These are phyloP conservation scores for Yponomeuta cagnagella DNA, from an alignment of 2,888 invertebrate species.

Conservation along the genomic window DNA sequence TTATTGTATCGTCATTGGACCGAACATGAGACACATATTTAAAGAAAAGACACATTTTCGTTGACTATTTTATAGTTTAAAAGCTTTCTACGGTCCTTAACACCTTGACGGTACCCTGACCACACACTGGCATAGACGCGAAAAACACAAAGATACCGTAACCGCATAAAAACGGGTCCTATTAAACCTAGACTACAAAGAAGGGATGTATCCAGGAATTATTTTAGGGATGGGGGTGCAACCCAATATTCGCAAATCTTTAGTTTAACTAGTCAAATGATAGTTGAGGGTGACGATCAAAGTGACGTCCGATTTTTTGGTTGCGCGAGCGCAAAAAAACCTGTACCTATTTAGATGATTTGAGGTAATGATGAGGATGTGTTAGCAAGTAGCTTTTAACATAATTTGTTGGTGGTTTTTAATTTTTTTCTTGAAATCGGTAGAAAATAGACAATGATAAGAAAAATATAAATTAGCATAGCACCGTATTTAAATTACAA, in stretches of 20 bases:
- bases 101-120: too few relatives aligned
- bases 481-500: not conserved
- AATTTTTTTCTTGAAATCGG: too few relatives aligned
- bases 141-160: slow-evolving; percentile 20
- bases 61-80: too few relatives aligned
- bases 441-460: too few relatives aligned
- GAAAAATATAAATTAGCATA: not conserved
- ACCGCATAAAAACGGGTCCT: too few relatives aligned
- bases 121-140: not conserved
- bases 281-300: slow-evolving; percentile 32
- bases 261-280: slow-evolving; percentile 6
- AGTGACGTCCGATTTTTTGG: slow-evolving; percentile 29
- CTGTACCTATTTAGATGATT: not conserved
- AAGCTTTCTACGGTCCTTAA: too few relatives aligned
- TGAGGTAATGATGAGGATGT: not conserved
- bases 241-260: not conserved
- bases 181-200: not conserved
- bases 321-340: slow-evolving; percentile 4
- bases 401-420: not conserved
- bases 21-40: too few relatives aligned
- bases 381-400: not conserved
- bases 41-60: too few relatives aligned
- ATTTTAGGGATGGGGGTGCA: not conserved
- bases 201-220: not conserved
- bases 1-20: too few relatives aligned